Conservation (phyloP, 64 coral and sea anemone species). For the Trachythela sp. region DNA sequence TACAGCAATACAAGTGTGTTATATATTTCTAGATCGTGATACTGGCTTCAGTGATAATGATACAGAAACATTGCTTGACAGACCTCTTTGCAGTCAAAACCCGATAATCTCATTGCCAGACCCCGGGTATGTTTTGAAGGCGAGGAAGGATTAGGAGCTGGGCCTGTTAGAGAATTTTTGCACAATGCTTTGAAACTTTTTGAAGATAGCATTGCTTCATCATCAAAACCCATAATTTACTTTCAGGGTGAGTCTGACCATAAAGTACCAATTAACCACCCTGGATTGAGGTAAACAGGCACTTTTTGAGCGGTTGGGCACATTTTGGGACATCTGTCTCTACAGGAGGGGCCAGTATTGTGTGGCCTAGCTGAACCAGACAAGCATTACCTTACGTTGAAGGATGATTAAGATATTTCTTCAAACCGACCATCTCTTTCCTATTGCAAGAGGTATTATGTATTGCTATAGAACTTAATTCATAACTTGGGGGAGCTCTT, state of each 20-base stretch:
- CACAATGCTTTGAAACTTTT: not conserved
- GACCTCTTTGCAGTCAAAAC: not conserved
- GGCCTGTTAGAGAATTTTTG: not conserved
- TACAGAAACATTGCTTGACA: no score
- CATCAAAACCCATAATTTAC: not conserved
- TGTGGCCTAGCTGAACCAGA: not conserved
- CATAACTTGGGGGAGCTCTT: no score
- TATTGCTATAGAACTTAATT: no score
- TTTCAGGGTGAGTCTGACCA: not conserved
- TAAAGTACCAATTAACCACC: not conserved
- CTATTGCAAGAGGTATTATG: no score
- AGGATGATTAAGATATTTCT: no score
- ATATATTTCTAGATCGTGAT: no score
- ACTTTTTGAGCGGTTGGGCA: not conserved
- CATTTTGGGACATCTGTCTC: no score
- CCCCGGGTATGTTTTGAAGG: not conserved
- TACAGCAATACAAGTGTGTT: no score
- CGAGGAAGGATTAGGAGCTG: slow-evolving; percentile 3
- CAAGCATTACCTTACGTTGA: not conserved
- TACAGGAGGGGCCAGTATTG: not conserved
- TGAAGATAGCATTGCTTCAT: not conserved
- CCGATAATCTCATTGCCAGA: not conserved
- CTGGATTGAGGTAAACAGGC: not conserved
- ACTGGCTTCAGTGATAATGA: no score
- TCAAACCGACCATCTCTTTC: no score